Base-by-base conservation (phyloP, 1,140 invertebrate genomes). In the Hycleus cichorii region DNA sequence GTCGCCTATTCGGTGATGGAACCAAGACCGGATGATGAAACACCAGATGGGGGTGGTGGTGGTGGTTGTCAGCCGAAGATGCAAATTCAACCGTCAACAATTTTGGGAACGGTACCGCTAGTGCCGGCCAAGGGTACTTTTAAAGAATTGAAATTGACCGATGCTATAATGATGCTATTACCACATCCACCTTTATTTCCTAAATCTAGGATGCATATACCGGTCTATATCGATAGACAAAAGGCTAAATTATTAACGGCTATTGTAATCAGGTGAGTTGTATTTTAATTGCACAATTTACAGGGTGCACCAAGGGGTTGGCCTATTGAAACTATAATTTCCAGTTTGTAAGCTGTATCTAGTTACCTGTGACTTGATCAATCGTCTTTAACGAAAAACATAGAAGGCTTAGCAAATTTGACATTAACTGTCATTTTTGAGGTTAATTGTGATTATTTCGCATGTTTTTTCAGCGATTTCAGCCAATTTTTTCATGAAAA, bases 131-230 rank as follows among this genome's bases (percentile, higher is more conserved):
- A 85, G n/a, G 83, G 85, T 11, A 83, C 86, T 3, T 93, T 92
- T 66, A 84, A 90, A 62, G 89, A 93, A 70, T 77, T 93, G 12
- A 83, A 85, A 49, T 80, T 85, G 47, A 89, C 91, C 59, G 88
- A 92, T 39, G 82, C 84, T 25, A 76, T 93, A 0, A 85, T 86
- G 0, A 82, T 94, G n/a, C 74, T 93, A n/a, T 76, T 93, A n/a
- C 91, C 92, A 0, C 86, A 93, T 69, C 85, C 86, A 27, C 86
- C 90, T 0, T 75, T 94, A 3, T 93, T 93, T 76, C 91, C 91
- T 1, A 83, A 90, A 63, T 91, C 90, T n/a, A 84, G 88, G 62
- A 77, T 94, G 42, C 90, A 93, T 73, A 81, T 93, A 1, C 90
- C 91, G 2, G 90, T 91, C 1, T 91, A 90, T 68, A 77, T 93